Conservation (phyloP, 2,113 vertebrate species). For the Paracanthobrama guichenoti region DNA sequence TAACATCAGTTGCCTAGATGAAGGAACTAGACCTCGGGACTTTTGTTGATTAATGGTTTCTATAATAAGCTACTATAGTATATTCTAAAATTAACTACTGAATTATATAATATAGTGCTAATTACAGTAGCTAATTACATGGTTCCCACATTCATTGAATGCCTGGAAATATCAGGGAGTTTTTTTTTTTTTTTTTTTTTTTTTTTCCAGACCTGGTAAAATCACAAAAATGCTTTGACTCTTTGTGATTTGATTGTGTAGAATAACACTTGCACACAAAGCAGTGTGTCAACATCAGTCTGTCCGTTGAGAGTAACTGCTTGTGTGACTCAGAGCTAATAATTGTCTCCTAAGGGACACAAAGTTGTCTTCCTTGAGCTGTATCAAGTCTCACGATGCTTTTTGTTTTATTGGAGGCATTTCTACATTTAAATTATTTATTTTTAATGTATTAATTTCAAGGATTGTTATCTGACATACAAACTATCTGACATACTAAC, state of each 20-base stretch:
- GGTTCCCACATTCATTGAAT: neutral
- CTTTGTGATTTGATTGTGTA: neutral
- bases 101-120: neutral
- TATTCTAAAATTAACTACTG: neutral
- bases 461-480: neutral
- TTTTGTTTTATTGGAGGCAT: neutral
- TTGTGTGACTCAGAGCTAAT: constrained; percentile 23
- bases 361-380: neutral
- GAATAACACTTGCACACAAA: neutral
- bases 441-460: neutral
- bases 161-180: neutral
- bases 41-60: neutral
- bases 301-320: neutral
- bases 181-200: neutral
- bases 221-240: neutral
- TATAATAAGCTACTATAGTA: neutral
- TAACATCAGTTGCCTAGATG: neutral
- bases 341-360: constrained; percentile 29
- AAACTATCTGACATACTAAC: neutral
- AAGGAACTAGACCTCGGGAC: neutral
- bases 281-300: constrained; percentile 12
- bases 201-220: neutral
- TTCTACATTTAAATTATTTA: neutral
- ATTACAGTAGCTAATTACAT: constrained; percentile 12
- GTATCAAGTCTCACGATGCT: neutral